Base-by-base conservation (phyloP, 2,888 invertebrate genomes). In the Drosophila glabriapex region DNA sequence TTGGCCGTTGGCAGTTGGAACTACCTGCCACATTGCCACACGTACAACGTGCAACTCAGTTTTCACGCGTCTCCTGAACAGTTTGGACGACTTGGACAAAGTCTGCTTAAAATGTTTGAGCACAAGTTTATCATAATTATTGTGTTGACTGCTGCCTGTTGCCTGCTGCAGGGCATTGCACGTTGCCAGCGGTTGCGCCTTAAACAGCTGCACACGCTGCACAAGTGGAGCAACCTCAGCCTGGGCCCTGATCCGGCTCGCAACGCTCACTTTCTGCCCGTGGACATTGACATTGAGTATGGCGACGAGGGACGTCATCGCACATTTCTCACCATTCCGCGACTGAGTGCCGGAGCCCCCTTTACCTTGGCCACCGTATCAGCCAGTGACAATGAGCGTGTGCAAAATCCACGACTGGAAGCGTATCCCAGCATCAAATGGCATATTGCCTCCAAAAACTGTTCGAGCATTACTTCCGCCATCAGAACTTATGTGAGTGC, bases 241-340 rank as follows among this genome's bases (percentile, higher is more conserved):
- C 96, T 95, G 89, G 94, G 93, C 28, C 96, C 95, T 1, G 80
- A 76, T 1, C 96, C 94, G 82, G 94, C 95, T 22, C 94, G 94
- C 0, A 96, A 95, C 43, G 94, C 94, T 72, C 73, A 73, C 16
- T 86, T 90, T 0, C 94, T 96, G 41, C 96, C 96, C 0, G 96
- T 92, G 37, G 92, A 92, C 73, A 80, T 93, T 25, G 93, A 91
- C 60, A 83, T 92, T 35, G 92, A 92, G 65, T 92, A 92, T 59
- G 91, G 89, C 50, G 92, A 93, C 79, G 76, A 84, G 80, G 89
- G 89, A 14, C 91, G 91, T 3, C 95, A 95, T 49, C 94, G 95
- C 29, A 94, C 96, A 1, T 97, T 97, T 90, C 94, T 97, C 0
- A 95, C 97, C 0, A 94, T 96, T 64, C 97, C 97, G 0, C 94